These are phyloP conservation scores for Ectemnius cavifrons DNA, from an alignment of 2,888 invertebrate genomes.

Conservation along the genomic window DNA sequence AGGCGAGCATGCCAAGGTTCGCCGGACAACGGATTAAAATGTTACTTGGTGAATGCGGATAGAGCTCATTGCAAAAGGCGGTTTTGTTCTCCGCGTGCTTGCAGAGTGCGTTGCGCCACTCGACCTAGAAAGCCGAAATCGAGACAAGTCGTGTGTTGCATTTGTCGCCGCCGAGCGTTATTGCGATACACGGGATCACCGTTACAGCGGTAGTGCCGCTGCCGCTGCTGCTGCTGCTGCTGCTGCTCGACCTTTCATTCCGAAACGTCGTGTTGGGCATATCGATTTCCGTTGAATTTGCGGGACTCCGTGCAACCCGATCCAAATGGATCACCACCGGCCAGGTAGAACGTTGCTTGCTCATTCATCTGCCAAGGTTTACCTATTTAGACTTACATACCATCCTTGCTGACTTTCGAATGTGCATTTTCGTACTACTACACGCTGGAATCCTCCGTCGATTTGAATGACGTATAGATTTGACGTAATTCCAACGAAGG, in stretches of 20 bases:
- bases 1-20: too few relatives aligned
- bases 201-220: background rate
- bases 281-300: slow-evolving; percentile 47
- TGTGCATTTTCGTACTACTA: too few relatives aligned
- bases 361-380: slow-evolving; percentile 22
- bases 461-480: too few relatives aligned
- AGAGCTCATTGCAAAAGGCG: too few relatives aligned
- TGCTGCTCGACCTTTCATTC: slow-evolving; percentile 18
- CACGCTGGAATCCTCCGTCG: too few relatives aligned
- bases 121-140: slow-evolving; percentile 27
- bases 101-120: slow-evolving; percentile 19
- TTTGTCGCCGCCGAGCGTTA: too few relatives aligned
- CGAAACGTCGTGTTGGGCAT: slow-evolving; percentile 21
- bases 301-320: slow-evolving; percentile 35
- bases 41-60: background rate
- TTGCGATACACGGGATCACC: too few relatives aligned
- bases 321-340: slow-evolving; percentile 40
- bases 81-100: too few relatives aligned
- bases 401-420: too few relatives aligned
- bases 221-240: background rate
- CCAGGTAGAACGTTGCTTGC: slow-evolving; percentile 29
- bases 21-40: background rate
- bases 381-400: too few relatives aligned
- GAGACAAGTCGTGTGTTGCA: slow-evolving; percentile 27
- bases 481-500: too few relatives aligned